Conservation (phyloP, 2,888 invertebrate genomes). For the Liopterus haemorrhoidalis region DNA sequence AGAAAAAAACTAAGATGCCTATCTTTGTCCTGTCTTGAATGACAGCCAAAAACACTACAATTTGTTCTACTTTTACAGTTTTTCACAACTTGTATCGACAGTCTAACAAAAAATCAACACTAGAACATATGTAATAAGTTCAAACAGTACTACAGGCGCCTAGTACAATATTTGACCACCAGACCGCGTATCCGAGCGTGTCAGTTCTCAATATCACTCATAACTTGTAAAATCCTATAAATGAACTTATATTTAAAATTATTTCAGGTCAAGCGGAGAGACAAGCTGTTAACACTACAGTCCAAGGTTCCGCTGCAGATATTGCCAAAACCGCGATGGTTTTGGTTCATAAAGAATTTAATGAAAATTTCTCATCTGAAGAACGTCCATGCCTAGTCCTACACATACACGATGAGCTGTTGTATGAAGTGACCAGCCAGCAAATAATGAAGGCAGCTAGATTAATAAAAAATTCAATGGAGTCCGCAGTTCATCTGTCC, state of each 20-base stretch:
- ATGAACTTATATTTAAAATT: slow-evolving; percentile 14
- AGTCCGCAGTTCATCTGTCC: slow-evolving; percentile 61
- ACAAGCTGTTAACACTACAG: slow-evolving; percentile 92
- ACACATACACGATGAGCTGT: slow-evolving; percentile 93
- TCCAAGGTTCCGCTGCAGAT: slow-evolving; percentile 97
- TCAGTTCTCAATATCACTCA: too few relatives aligned
- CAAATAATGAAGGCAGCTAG: slow-evolving; percentile 53
- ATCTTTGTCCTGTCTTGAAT: too few relatives aligned
- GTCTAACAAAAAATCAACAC: too few relatives aligned
- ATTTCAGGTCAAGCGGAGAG: slow-evolving; percentile 75
- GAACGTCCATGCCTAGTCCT: slow-evolving; percentile 51
- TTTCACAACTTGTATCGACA: too few relatives aligned
- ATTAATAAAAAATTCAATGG: slow-evolving; percentile 74
- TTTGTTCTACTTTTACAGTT: too few relatives aligned
- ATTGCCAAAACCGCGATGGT: slow-evolving; percentile 89
- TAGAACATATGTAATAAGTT: too few relatives aligned
- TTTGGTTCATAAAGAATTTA: slow-evolving; percentile 58
- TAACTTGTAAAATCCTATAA: slow-evolving; percentile 11
- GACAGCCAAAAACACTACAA: too few relatives aligned
- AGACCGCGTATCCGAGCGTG: too few relatives aligned
- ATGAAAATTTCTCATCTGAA: slow-evolving; percentile 43
- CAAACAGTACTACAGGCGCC: too few relatives aligned
- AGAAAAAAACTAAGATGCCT: too few relatives aligned
- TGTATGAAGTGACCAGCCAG: slow-evolving; percentile 74
- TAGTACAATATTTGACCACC: too few relatives aligned